Evolutionary conservation across 2,113 vertebrate species (phyloP).

Genomic region (Aptenodytes patagonicus): DNA sequence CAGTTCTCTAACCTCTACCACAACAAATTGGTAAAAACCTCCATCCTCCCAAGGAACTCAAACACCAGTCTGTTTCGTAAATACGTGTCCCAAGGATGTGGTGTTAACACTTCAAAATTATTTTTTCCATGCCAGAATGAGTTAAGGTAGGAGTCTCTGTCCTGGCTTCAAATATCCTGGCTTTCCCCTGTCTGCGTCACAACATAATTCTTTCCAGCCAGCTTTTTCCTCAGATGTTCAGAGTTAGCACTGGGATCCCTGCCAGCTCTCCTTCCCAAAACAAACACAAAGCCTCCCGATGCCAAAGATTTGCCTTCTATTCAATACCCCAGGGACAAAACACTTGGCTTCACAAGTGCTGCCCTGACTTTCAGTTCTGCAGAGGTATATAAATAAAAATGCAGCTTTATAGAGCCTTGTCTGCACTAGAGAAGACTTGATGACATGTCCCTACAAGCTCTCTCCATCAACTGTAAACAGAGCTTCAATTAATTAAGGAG

Average conservation of each 20-base stretch:
- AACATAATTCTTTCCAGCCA: constrained; percentile 26
- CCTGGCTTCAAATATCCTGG: neutral
- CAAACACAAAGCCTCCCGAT: constrained; percentile 14
- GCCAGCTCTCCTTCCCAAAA: constrained; percentile 53
- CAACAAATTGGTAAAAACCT: neutral
- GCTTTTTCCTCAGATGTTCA: constrained; percentile 48
- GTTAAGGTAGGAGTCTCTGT: neutral
- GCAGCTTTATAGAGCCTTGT: neutral
- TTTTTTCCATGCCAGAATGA: neutral
- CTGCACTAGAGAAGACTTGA: neutral
- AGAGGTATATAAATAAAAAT: constrained; percentile 4
- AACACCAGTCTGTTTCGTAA: fast-evolving
- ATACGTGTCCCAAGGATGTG: neutral
- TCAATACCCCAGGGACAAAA: neutral
- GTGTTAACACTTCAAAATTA: neutral
- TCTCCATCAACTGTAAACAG: constrained; percentile 15
- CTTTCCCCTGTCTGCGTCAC: constrained; percentile 12
- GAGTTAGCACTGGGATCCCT: neutral
- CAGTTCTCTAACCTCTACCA: neutral
- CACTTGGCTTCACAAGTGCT: neutral
- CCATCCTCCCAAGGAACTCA: neutral
- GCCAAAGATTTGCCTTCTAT: constrained; percentile 36
- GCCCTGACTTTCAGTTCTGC: neutral
- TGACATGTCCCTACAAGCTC: neutral
- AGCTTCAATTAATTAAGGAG: constrained; percentile 40